These are phyloP conservation scores for Acrobasis consociella DNA, from an alignment of 2,888 invertebrate genomes.

Conservation along the genomic window DNA sequence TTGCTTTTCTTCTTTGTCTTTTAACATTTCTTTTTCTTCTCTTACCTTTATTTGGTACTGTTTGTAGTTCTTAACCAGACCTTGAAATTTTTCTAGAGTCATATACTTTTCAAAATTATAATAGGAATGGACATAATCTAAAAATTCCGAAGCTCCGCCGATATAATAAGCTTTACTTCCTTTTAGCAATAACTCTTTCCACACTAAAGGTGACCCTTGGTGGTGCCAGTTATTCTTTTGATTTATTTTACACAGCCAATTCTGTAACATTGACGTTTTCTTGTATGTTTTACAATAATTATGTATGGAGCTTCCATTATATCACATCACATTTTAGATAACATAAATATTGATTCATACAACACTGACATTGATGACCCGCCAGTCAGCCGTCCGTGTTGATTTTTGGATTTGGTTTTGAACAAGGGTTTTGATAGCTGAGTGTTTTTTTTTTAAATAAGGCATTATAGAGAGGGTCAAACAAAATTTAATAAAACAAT, in stretches of 20 bases:
- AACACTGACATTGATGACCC: no score
- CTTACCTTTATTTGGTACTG: constrained; percentile 56
- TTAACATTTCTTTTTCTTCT: constrained; percentile 32
- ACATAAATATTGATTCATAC: no score
- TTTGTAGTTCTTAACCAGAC: constrained; percentile 48
- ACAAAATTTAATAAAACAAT: no score
- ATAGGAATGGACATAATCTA: constrained; percentile 84
- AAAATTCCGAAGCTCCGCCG: constrained; percentile 83
- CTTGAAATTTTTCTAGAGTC: constrained; percentile 52
- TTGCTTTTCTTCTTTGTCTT: constrained; percentile 33
- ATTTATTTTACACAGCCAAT: constrained; percentile 78
- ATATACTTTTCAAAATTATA: constrained; percentile 72
- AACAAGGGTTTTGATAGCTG: no score
- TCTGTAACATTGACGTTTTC: constrained; percentile 46
- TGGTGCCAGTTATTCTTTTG: constrained; percentile 81
- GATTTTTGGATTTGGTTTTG: no score
- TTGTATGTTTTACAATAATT: no score
- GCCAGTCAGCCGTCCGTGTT: no score
- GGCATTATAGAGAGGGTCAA: no score
- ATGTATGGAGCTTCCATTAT: no score
- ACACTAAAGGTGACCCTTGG: constrained; percentile 79
- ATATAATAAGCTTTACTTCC: constrained; percentile 82
- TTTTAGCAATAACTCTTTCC: constrained; percentile 82
- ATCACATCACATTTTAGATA: no score
- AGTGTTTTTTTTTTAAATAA: no score